Percentiles rank a stretch among this genome's conserved stretches.
These are phyloP conservation scores for Mormoops blainvillei DNA, from an alignment of 2,113 vertebrate genomes.

Conservation along the genomic window DNA sequence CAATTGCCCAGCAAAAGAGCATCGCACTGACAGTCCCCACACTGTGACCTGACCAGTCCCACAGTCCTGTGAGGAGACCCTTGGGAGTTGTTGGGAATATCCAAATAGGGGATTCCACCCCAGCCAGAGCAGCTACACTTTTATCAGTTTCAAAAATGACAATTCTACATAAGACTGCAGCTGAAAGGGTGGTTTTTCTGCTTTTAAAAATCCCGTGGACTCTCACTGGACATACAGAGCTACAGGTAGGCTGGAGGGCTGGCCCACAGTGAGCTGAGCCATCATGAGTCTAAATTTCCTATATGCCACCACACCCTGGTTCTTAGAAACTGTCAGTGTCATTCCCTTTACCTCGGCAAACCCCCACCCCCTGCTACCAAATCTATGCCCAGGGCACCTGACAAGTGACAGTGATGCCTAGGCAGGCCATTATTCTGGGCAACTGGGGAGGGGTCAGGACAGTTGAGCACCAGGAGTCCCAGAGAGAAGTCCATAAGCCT, in stretches of 20 bases:
- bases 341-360: not conserved
- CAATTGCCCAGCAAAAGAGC: not conserved
- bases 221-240: rapidly evolving
- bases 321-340: not conserved
- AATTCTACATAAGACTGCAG: not conserved
- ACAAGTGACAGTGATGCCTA: not conserved
- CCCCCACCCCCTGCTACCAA: not conserved
- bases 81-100: not conserved
- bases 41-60: not conserved
- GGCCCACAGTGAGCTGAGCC: not conserved
- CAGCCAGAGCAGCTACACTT: not conserved
- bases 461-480: not conserved
- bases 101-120: not conserved
- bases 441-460: not conserved
- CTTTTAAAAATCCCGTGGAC: not conserved
- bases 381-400: not conserved
- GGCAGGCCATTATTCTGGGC: not conserved
- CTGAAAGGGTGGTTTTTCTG: not conserved
- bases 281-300: not conserved
- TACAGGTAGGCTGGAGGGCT: not conserved
- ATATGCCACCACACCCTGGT: not conserved
- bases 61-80: not conserved
- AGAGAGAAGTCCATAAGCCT: not conserved
- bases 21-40: not conserved
- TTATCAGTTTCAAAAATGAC: not conserved